phyloP scores from a whole-genome alignment of 2,797 vertebrate genomes.

The Bovichtus variegatus region DNA sequence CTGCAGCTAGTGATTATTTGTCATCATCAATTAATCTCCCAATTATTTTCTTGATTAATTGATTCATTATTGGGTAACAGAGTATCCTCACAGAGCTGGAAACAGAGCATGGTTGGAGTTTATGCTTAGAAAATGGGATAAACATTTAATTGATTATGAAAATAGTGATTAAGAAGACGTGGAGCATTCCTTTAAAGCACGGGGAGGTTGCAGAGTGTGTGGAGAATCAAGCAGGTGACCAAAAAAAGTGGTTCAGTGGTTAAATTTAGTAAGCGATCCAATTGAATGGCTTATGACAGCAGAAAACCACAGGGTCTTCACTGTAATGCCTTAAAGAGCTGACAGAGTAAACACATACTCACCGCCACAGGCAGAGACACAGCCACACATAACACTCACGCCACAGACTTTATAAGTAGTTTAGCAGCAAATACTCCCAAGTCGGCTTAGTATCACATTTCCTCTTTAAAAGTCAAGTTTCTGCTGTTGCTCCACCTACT shows the following conservation, averaged over 20 bases:
- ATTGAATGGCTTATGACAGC: conserved; percentile 59
- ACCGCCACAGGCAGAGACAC: conserved; percentile 46
- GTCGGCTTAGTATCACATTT: conserved; percentile 72
- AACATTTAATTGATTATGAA: neutral
- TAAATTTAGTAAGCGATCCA: conserved; percentile 65
- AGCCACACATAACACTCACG: conserved; percentile 40
- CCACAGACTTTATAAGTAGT: conserved; percentile 56
- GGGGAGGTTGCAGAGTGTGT: neutral
- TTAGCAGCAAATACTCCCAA: conserved; percentile 59
- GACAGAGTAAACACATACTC: conserved; percentile 63
- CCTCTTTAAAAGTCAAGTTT: conserved; percentile 66
- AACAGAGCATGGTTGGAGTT: neutral
- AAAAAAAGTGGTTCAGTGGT: conserved; percentile 40
- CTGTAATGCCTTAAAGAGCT: conserved; percentile 67
- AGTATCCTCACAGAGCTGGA: neutral
- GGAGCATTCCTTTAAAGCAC: neutral
- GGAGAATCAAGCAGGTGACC: conserved; percentile 11
- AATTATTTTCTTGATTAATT: neutral
- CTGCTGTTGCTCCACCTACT: conserved; percentile 64
- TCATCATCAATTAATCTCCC: neutral
- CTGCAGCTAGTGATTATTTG: neutral
- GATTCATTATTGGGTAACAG: neutral
- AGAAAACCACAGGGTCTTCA: conserved; percentile 52
- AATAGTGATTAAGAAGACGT: neutral
- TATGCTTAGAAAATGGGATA: neutral